phyloP scores from a whole-genome alignment of 2,888 invertebrate genomes.

The Plebejus anna region DNA sequence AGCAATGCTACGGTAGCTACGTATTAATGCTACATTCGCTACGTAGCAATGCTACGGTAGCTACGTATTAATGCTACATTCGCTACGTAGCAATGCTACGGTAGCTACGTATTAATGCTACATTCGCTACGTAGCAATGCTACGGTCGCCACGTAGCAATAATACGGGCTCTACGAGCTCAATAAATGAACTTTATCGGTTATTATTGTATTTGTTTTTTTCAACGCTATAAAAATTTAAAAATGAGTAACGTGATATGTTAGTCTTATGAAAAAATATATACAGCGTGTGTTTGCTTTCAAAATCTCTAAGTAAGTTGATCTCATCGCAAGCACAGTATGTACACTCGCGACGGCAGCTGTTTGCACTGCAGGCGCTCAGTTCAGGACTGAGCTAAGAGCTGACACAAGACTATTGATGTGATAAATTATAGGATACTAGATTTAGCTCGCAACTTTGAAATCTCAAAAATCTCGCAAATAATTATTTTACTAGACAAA shows the following conservation, averaged over 20 bases:
- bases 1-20: neutral
- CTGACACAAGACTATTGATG: neutral
- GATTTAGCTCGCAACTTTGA: neutral
- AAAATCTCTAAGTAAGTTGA: conserved; percentile 12
- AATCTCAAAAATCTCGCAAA: neutral
- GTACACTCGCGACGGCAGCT: neutral
- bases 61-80: neutral
- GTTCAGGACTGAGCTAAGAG: conserved; percentile 1
- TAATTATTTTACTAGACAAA: neutral
- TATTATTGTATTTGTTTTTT: no score
- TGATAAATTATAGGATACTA: neutral
- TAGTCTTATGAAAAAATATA: neutral
- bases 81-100: neutral
- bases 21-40: no score
- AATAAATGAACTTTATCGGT: no score
- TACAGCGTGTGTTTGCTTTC: neutral
- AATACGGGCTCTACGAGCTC: neutral
- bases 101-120: neutral
- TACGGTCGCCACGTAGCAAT: neutral
- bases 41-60: neutral
- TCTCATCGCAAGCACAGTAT: conserved; percentile 2
- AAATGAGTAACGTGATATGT: no score
- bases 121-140: neutral
- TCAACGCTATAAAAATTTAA: neutral
- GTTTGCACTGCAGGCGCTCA: conserved; percentile 36